Evolutionary conservation across 2,888 invertebrate genomes (phyloP).

Genomic region (Aelia acuminata): DNA sequence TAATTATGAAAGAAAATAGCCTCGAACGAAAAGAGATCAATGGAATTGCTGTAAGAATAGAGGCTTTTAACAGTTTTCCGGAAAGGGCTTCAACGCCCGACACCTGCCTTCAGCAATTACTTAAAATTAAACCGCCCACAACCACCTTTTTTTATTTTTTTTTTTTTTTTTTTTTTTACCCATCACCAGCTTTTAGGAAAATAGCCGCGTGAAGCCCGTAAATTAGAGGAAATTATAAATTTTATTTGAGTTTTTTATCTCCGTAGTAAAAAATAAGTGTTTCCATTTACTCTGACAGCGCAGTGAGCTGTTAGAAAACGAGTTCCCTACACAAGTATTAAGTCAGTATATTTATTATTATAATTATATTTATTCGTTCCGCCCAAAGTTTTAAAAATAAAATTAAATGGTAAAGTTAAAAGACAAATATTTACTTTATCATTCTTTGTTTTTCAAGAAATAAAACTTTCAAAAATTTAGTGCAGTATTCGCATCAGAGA

Average conservation of each 20-base stretch:
- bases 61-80: neutral
- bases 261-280: neutral
- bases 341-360: too few relatives aligned
- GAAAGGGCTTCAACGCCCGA: neutral
- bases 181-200: neutral
- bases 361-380: too few relatives aligned
- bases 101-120: neutral
- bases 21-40: neutral
- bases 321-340: too few relatives aligned
- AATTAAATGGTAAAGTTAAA: too few relatives aligned
- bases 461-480: too few relatives aligned
- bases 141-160: neutral
- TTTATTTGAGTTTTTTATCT: neutral
- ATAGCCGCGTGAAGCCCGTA: neutral
- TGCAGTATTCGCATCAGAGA: too few relatives aligned
- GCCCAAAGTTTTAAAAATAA: too few relatives aligned
- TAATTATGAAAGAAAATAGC: neutral
- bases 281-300: neutral
- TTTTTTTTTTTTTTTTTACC: too few relatives aligned
- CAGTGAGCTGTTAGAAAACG: neutral
- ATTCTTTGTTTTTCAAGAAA: too few relatives aligned
- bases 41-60: neutral
- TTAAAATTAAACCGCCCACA: constrained; percentile 23
- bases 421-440: too few relatives aligned
- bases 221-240: constrained; percentile 10